Evolutionary conservation across 2,888 invertebrate genomes (phyloP).

Genomic region (Plutella xylostella): DNA sequence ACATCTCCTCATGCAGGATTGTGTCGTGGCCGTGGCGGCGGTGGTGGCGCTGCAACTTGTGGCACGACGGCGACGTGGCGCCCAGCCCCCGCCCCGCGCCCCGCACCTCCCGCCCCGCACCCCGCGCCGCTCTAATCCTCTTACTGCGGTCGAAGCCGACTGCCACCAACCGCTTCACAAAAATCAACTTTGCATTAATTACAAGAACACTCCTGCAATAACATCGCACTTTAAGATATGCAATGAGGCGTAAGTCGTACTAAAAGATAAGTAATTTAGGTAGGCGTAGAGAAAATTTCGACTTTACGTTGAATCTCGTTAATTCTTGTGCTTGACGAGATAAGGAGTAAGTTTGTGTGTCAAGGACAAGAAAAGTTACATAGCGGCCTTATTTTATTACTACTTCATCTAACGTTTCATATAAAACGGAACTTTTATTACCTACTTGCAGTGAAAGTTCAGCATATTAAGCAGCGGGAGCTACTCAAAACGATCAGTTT

Average conservation of each 20-base stretch:
- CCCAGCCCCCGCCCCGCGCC: constrained; percentile 9
- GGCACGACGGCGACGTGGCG: constrained; percentile 6
- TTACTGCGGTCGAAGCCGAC: constrained; percentile 12
- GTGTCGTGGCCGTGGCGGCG: not conserved
- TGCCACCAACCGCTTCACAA: constrained; percentile 8
- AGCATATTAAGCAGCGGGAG: not conserved
- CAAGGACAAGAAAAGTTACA: too few species aligned
- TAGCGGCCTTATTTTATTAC: too few species aligned
- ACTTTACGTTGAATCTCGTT: too few species aligned
- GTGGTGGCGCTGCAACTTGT: constrained; percentile 15
- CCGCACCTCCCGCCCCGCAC: constrained; percentile 9
- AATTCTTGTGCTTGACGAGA: too few species aligned
- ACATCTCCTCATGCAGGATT: not conserved
- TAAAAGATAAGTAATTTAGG: too few species aligned
- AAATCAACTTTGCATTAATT: constrained; percentile 11
- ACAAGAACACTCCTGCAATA: constrained; percentile 6
- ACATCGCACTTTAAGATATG: constrained; percentile 6
- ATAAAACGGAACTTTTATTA: too few species aligned
- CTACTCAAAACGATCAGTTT: constrained; percentile 11
- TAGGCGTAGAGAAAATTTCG: too few species aligned
- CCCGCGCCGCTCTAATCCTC: constrained; percentile 17
- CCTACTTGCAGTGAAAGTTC: too few species aligned
- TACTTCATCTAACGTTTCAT: too few species aligned
- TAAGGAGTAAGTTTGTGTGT: too few species aligned
- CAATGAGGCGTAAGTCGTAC: too few species aligned